phyloP scores from a whole-genome alignment of 2,888 invertebrate species.

The Oscheius myriophilus region DNA sequence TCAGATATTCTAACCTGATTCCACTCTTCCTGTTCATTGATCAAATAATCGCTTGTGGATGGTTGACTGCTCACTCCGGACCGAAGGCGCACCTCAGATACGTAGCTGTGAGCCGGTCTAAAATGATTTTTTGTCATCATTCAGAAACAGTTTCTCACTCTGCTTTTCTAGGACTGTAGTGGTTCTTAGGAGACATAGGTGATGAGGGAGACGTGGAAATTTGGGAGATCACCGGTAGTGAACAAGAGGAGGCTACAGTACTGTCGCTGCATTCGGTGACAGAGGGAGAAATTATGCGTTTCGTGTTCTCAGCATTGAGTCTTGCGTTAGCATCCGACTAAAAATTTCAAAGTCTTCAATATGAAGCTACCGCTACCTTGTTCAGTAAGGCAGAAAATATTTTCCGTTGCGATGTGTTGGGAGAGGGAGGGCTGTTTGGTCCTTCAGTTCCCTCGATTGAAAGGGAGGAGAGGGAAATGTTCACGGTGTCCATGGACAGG shows the following conservation, averaged over 20 bases:
- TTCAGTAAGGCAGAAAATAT: slow-evolving; percentile 33
- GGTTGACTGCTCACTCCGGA: slow-evolving; percentile 17
- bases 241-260: slow-evolving; percentile 50
- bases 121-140: not conserved
- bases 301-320: slow-evolving; percentile 18
- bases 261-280: slow-evolving; percentile 38
- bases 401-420: slow-evolving; percentile 45
- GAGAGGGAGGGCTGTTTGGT: slow-evolving; percentile 43
- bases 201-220: slow-evolving; percentile 36
- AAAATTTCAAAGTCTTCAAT: not conserved
- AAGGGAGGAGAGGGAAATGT: slow-evolving; percentile 22
- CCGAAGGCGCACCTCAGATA: slow-evolving; percentile 24
- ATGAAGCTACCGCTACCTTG: slow-evolving; percentile 1
- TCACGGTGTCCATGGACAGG: slow-evolving; percentile 23
- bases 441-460: slow-evolving; percentile 13
- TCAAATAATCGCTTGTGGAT: slow-evolving; percentile 24
- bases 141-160: not conserved
- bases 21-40: slow-evolving; percentile 35
- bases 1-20: slow-evolving; percentile 25
- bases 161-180: slow-evolving; percentile 1
- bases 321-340: slow-evolving; percentile 8
- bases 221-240: slow-evolving; percentile 50
- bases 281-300: slow-evolving; percentile 14
- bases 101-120: slow-evolving; percentile 6
- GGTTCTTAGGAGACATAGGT: slow-evolving; percentile 14